Evolutionary conservation across 2,113 vertebrate species (phyloP), one percentile per base, ranked within the genome.

Genomic region (Dermatemys mawii): DNA sequence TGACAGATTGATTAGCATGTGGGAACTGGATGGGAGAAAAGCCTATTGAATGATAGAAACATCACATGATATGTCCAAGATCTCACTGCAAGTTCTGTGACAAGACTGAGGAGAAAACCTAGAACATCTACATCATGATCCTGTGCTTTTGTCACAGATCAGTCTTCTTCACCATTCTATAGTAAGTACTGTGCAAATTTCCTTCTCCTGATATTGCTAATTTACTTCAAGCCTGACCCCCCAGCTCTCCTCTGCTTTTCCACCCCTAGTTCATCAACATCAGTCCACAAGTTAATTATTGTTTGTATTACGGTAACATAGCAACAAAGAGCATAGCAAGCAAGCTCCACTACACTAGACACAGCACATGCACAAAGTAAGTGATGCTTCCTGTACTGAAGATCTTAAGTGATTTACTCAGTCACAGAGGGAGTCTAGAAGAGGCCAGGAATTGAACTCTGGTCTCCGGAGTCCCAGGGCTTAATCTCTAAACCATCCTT

Each of bases 31-130:
- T 26, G 10, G 50, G 60, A 7, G 6, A 49, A 32, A 84, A 87
- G 16, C 24, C 16, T 17, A 41, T 2, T 27, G 17, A 78, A 2
- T 8, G 70, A 83, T 2, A 86, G 26, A 85, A 2, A 8, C 16
- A 8, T 29, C 50, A 12, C 12, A 49, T 24, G 6, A 87, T 88
- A 90, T 73, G 91, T 54, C 70, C 11, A 29, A 60, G 12, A 7
- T 84, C 50, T 46, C 0, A 0, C 14, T 0, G 0, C 0, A 2
- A n/a, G 49, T 11, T 79, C 53, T 32, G 5, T 0, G 35, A 0
- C 0, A 1, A 24, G 78, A 48, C n/a, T 53, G 4, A 79, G 80
- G 32, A 50, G 27, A 10, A 35, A 83, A 38, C 78, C 41, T 80
- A 83, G 1, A 46, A 12, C 1, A 1, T 9, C 57, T 38, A 10